Percentiles rank a stretch among this genome's conserved stretches.
These are phyloP conservation scores for Harpagus bidentatus DNA, from an alignment of 2,113 vertebrate genomes.

Conservation along the genomic window DNA sequence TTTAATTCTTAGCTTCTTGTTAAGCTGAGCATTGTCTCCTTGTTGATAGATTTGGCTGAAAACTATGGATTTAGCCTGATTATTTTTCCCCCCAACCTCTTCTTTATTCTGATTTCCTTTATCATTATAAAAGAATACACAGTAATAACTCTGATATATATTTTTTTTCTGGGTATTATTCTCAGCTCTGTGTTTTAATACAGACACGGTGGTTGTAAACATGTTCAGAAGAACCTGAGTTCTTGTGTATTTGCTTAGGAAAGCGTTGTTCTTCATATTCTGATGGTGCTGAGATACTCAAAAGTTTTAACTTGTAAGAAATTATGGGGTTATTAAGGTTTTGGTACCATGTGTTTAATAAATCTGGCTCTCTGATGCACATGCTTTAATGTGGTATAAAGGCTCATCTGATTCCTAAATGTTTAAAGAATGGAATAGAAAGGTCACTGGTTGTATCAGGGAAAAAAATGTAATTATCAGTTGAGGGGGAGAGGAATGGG, in stretches of 20 bases:
- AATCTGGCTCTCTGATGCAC: neutral
- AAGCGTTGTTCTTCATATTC: neutral
- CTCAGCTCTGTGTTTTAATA: neutral
- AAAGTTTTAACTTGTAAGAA: neutral
- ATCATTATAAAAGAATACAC: neutral
- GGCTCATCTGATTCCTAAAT: neutral
- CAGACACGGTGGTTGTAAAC: neutral
- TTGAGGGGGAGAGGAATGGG: neutral
- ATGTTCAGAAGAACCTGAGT: neutral
- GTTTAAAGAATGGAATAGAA: neutral
- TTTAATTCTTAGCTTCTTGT: neutral
- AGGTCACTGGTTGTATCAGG: neutral
- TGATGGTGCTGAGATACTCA: neutral
- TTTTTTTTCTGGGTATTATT: neutral
- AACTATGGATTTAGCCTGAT: neutral
- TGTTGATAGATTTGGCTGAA: neutral
- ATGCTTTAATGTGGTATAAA: neutral
- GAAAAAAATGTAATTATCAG: neutral
- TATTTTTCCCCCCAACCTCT: neutral
- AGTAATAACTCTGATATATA: neutral
- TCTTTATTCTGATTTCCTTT: neutral
- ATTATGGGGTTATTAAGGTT: neutral
- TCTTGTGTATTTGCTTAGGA: neutral
- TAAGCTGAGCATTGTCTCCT: neutral
- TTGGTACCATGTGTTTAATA: neutral